Percentiles rank a stretch among this genome's conserved stretches.
These are phyloP conservation scores for Benthosema pterotum DNA, from an alignment of 2,797 vertebrate genomes.

Conservation along the genomic window DNA sequence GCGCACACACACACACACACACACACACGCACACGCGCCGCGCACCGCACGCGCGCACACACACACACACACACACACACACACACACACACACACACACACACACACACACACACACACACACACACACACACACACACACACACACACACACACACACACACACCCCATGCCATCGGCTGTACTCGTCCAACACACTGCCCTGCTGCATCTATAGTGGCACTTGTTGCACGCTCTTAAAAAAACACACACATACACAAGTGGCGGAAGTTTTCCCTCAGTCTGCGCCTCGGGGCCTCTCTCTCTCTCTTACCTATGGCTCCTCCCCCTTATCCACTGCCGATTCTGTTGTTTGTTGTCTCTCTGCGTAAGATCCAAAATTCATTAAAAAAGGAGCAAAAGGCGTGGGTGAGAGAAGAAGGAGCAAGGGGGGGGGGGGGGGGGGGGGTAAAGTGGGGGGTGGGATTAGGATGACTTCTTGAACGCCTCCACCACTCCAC, in stretches of 20 bases:
- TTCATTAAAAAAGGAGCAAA: slow-evolving; percentile 86
- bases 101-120: too few species aligned
- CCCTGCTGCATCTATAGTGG: slow-evolving; percentile 73
- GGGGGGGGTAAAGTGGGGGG: slow-evolving; percentile 39
- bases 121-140: too few species aligned
- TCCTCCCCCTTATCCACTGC: slow-evolving; percentile 89
- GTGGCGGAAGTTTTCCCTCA: slow-evolving; percentile 79
- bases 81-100: too few species aligned
- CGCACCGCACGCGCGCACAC: too few species aligned
- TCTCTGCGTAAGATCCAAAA: slow-evolving; percentile 86
- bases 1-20: too few species aligned
- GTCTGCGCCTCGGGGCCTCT: slow-evolving; percentile 83
- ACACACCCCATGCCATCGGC: slow-evolving; percentile 70
- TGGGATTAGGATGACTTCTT: slow-evolving; percentile 98
- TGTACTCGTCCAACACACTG: slow-evolving; percentile 75
- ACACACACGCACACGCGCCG: too few species aligned
- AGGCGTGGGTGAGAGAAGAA: slow-evolving; percentile 42
- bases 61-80: too few species aligned
- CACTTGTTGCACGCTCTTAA: slow-evolving; percentile 85
- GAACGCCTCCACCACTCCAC: slow-evolving; percentile 90
- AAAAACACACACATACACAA: slow-evolving; percentile 56
- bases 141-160: not conserved
- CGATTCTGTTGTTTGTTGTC: slow-evolving; percentile 91
- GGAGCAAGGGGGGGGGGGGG: slow-evolving; percentile 5
- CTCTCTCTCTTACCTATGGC: slow-evolving; percentile 58